These are phyloP conservation scores for Aromia moschata DNA, from an alignment of 2,888 invertebrate genomes.

Conservation along the genomic window DNA sequence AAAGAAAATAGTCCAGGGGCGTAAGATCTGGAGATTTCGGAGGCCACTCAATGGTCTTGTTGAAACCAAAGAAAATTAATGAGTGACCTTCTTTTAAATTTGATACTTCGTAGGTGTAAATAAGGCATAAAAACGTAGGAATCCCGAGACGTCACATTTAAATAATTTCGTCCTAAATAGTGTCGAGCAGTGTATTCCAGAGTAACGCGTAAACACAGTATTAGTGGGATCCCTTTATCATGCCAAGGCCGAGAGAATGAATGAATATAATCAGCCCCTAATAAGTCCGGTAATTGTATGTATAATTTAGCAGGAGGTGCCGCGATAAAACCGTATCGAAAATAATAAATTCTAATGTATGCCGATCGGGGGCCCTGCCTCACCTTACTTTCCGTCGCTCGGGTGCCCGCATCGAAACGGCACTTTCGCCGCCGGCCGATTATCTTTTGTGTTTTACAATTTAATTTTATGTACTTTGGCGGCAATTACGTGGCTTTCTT, in stretches of 20 bases:
- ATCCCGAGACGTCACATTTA: too few species aligned
- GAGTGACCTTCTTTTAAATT: too few species aligned
- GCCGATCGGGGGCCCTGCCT: conserved; percentile 48
- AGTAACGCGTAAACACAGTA: conserved; percentile 2
- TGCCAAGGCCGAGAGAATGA: conserved; percentile 47
- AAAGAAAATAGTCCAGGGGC: too few species aligned
- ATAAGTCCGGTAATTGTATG: conserved; percentile 58
- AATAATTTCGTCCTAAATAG: too few species aligned
- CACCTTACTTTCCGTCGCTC: too few species aligned
- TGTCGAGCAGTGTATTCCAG: neutral
- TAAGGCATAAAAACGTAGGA: too few species aligned
- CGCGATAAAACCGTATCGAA: conserved; percentile 59
- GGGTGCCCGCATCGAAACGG: conserved; percentile 18
- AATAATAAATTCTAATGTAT: conserved; percentile 61
- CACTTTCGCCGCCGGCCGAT: conserved; percentile 21
- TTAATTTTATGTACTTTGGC: conserved; percentile 15
- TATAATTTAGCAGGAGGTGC: conserved; percentile 60
- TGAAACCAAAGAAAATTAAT: too few species aligned
- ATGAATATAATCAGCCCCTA: conserved; percentile 54
- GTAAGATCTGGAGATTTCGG: too few species aligned
- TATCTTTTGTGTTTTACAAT: conserved; percentile 27
- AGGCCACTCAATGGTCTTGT: too few species aligned
- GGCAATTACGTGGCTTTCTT: conserved; percentile 13
- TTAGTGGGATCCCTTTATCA: conserved; percentile 47
- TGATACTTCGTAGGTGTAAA: too few species aligned